Base-by-base conservation (phyloP, 2,888 invertebrate species). In the Anaspis maculata region DNA sequence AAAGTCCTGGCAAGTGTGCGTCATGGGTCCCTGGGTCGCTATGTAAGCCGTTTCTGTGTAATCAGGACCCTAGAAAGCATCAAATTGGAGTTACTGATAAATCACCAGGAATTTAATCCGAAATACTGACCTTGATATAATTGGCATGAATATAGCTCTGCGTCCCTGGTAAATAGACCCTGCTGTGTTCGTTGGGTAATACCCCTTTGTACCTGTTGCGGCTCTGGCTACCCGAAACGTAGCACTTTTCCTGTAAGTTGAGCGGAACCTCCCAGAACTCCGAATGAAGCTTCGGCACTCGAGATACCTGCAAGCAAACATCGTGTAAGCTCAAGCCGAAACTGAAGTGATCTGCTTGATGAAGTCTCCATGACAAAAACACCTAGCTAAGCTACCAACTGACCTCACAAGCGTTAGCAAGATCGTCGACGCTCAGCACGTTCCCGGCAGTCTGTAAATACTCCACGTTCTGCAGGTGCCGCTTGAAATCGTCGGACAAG, bases 231-330 rank as follows among this genome's bases (percentile, higher is more conserved):
- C 92, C 92, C 15, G 86, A 84, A 1, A 92, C 84, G 54, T 86
- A 80, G 5, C 89, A 83, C 56, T 88, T 88, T 56, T 91, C 90
- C 46, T 91, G 90, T 45, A 89, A 82, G 64, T 94, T 94, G 39
- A 88, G 75, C 0, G 92, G 92, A 54, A 94, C 80, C 62, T 91
- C 90, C 91, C 91, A 92, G 59, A 94, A 94, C 62, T 94, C 92
- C 54, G 88, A 83, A 57, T 87, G 83, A 31, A 94, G 59, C 42
- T 76, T 78, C 25, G 78, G 67, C 27, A 81, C 64, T 40, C 80
- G 58, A 46, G 69, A 68, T 46, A 76, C 75, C 65, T 79, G 72
- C 48, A 44, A 30, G 3, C 5, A 19, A 19, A 19, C n/a, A n/a
- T n/a, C n/a, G n/a, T n/a, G n/a, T 25, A 29, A 19, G 21, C 6